Conservation (phyloP, 2,888 invertebrate species). For the Nemotelus nigrinus region DNA sequence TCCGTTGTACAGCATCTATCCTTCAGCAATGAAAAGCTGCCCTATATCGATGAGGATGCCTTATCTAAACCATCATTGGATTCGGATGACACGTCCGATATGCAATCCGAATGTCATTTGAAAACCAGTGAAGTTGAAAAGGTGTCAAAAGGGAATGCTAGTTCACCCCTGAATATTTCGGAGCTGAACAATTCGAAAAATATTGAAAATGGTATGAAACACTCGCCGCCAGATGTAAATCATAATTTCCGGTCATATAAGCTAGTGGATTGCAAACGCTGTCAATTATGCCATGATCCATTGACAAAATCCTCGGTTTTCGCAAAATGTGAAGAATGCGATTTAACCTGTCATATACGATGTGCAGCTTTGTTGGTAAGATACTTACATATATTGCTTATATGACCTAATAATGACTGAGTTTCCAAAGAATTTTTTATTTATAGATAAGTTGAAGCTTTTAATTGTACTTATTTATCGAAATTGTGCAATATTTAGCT, state of each 20-base stretch:
- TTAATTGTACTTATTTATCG: too few relatives aligned
- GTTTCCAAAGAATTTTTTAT: too few relatives aligned
- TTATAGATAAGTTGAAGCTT: too few relatives aligned
- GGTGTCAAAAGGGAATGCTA: not conserved
- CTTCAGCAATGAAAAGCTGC: conserved; percentile 46
- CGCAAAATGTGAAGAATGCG: conserved; percentile 52
- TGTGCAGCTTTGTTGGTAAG: conserved; percentile 53
- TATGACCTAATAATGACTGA: not conserved
- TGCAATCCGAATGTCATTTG: conserved; percentile 1
- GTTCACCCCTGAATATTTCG: not conserved
- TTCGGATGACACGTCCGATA: conserved; percentile 19
- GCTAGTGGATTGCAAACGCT: conserved; percentile 51
- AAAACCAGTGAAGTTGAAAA: too few relatives aligned
- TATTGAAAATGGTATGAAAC: not conserved
- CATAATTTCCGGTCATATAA: conserved; percentile 52
- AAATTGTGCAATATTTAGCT: too few relatives aligned
- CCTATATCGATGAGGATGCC: conserved; percentile 53
- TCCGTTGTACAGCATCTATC: not conserved
- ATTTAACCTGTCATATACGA: conserved; percentile 52
- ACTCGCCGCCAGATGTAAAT: conserved; percentile 16
- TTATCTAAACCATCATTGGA: conserved; percentile 45
- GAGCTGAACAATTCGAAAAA: not conserved
- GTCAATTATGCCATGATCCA: conserved; percentile 53
- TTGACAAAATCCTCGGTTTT: conserved; percentile 47
- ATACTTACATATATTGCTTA: conserved; percentile 23